Conservation (phyloP, 2,888 invertebrate species). For the Drosophila anomalata region DNA sequence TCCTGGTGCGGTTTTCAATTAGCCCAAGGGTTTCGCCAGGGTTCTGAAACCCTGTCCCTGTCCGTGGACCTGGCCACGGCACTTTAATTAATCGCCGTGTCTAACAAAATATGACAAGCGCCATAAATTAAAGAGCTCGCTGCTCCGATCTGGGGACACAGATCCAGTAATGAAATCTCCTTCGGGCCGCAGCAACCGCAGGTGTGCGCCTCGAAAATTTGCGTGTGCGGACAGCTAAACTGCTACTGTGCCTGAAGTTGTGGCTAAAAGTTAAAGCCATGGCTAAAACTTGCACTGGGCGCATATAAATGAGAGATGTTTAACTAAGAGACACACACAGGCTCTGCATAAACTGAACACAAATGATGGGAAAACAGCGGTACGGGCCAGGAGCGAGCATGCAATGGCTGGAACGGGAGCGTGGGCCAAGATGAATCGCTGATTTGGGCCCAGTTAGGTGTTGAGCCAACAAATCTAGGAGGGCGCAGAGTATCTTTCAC, state of each 20-base stretch:
- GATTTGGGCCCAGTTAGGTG: conserved; percentile 24
- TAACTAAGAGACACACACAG: conserved; percentile 71
- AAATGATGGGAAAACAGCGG: conserved; percentile 29
- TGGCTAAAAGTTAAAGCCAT: conserved; percentile 1
- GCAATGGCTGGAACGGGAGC: conserved; percentile 36
- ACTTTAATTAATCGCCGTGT: conserved; percentile 78
- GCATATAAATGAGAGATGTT: conserved; percentile 80
- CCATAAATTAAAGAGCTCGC: conserved; percentile 71
- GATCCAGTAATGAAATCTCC: conserved; percentile 7
- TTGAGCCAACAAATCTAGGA: conserved; percentile 10
- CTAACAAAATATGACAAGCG: conserved; percentile 80
- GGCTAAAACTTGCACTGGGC: conserved; percentile 32
- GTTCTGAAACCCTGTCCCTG: conserved; percentile 35
- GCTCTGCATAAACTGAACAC: conserved; percentile 41
- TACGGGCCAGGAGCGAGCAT: conserved; percentile 4
- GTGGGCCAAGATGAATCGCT: conserved; percentile 35
- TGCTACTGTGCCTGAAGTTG: conserved; percentile 62
- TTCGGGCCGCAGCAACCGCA: conserved; percentile 34
- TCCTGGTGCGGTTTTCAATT: conserved; percentile 71
- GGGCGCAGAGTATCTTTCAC: neutral
- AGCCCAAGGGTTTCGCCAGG: conserved; percentile 44
- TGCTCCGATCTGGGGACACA: conserved; percentile 20
- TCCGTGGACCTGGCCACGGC: conserved; percentile 53
- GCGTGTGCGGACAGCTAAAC: conserved; percentile 78
- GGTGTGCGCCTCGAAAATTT: conserved; percentile 64